phyloP scores from a whole-genome alignment of 2,797 vertebrate genomes.

The Pagetopsis macropterus region DNA sequence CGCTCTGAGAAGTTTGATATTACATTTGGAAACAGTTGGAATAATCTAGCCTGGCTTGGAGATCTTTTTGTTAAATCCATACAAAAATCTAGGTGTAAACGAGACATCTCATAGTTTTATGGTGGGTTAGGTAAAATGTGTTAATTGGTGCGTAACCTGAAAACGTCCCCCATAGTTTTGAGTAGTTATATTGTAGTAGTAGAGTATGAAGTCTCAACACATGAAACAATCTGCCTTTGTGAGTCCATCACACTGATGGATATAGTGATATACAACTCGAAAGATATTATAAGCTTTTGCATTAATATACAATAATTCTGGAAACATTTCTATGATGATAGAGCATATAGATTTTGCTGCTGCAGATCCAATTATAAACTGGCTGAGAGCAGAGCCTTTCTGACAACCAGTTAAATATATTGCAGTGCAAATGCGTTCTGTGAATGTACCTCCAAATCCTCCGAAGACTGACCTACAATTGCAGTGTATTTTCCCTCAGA shows the following conservation, averaged over 20 bases:
- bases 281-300: conserved; percentile 16
- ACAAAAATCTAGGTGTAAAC: no score
- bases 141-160: no score
- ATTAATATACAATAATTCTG: conserved; percentile 18
- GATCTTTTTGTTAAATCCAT: no score
- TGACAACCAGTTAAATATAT: conserved; percentile 43
- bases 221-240: no score
- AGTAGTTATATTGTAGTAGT: no score
- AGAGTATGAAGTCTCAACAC: neutral
- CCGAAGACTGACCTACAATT: conserved; percentile 46
- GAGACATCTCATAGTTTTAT: no score
- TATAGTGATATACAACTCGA: conserved; percentile 12
- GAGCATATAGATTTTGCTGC: conserved; percentile 26
- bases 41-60: neutral
- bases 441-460: conserved; percentile 29
- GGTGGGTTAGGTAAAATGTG: no score
- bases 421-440: conserved; percentile 33
- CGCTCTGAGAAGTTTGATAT: neutral
- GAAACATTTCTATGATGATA: conserved; percentile 36
- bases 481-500: conserved; percentile 26
- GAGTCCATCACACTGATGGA: neutral
- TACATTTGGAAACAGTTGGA: neutral
- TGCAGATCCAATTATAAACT: conserved; percentile 44
- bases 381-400: conserved; percentile 35
- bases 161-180: no score